Evolutionary conservation across 2,113 vertebrate genomes (phyloP), one percentile per base, ranked within the genome.

Genomic region (Campylorhamphus procurvoides): DNA sequence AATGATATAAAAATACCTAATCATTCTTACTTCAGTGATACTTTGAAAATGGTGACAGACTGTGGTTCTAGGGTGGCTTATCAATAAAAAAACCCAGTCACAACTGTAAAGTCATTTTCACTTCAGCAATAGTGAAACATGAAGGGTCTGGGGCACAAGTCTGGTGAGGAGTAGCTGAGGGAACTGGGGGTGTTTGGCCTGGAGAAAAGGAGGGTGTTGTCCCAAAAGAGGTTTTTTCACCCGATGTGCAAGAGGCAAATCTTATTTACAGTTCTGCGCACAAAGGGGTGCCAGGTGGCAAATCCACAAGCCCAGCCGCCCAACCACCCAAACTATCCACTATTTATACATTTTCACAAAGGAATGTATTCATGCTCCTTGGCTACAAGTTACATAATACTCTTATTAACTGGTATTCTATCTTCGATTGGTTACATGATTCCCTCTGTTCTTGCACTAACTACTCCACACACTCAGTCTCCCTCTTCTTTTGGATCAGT

Each of bases 231-330:
- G 25, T 27, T 18, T 12, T 53, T 27, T 31, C 55, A 55, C 25
- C 12, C 0, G 1, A 18, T 27, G n/a, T 40, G 59, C n/a, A 76
- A 62, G 29, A 76, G 28, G 18, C 11, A 20, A 76, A 62, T 7
- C n/a, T 53, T 47, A 40, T 35, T 47, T 69, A 27, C n/a, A 49
- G 14, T 10, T 8, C 7, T 7, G 31, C 15, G 8, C n/a, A 62
- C 29, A 47, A 10, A 76, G 25, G 7, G 7, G 17, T 16, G 55
- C 25, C 23, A 20, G 7, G n/a, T 3, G 10, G n/a, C 16, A 68
- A 83, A 31, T 27, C 24, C 62, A 76, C 46, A 55, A 62, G 60
- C 14, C 28, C 37, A n/a, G 46, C 46, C 53, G 0, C 0, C 16
- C 1, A 1, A 60, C 28, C 47, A 53, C 71, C 29, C n/a, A 40